Conservation (phyloP, 2,797 vertebrate species). For the Micrastur ruficollis region DNA sequence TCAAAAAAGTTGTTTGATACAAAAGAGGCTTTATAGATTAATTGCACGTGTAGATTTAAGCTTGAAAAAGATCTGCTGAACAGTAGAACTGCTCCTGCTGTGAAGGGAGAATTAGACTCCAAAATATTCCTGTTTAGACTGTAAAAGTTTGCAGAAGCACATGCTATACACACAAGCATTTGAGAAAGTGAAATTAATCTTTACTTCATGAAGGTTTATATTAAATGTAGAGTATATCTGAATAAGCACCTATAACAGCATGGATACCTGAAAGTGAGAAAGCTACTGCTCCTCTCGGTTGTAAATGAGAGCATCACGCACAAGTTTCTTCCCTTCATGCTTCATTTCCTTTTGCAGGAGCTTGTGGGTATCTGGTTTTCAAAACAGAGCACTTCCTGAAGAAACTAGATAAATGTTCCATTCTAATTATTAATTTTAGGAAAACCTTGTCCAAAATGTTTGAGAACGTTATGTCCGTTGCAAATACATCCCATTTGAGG, state of each 20-base stretch:
- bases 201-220: neutral
- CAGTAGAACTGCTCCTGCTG: neutral
- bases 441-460: neutral
- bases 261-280: neutral
- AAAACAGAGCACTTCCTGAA: neutral
- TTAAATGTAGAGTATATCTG: neutral
- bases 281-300: neutral
- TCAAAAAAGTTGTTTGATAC: neutral
- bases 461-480: neutral
- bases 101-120: neutral
- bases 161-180: neutral
- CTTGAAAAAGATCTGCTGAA: neutral
- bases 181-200: neutral
- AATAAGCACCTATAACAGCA: neutral
- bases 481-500: neutral
- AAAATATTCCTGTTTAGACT: neutral
- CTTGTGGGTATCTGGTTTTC: neutral
- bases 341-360: neutral
- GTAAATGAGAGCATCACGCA: neutral
- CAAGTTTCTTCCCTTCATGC: neutral
- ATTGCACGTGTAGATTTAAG: neutral
- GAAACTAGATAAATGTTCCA: neutral
- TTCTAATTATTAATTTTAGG: neutral
- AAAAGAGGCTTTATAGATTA: constrained; percentile 6
- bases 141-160: neutral